Conservation (phyloP, 2,888 invertebrate genomes). For the Chaetogeoica ovagalla region DNA sequence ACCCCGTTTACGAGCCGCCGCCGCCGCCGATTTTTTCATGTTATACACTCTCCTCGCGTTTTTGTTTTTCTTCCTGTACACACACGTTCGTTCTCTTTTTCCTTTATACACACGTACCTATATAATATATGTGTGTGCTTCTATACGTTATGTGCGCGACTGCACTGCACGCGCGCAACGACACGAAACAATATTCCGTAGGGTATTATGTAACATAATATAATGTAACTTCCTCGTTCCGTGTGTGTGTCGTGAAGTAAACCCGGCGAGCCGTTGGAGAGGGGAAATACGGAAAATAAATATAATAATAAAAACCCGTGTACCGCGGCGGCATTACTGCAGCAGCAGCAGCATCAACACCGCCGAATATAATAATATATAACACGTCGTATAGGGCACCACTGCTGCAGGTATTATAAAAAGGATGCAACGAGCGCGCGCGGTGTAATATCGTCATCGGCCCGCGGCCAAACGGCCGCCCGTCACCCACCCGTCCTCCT, state of each 20-base stretch:
- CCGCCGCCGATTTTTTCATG: background rate
- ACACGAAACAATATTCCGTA: background rate
- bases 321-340: too few species aligned
- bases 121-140: too few species aligned
- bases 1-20: background rate
- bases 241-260: background rate
- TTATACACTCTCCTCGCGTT: background rate
- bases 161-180: background rate
- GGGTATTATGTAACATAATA: constrained; percentile 46
- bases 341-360: too few species aligned
- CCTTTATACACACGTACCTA: background rate
- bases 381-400: background rate
- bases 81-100: background rate
- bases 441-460: constrained; percentile 13
- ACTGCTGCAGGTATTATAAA: background rate
- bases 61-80: background rate
- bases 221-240: background rate
- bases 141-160: background rate
- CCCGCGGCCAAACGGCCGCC: constrained; percentile 42
- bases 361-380: too few species aligned
- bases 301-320: background rate
- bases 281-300: background rate
- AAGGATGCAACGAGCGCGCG: background rate
- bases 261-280: background rate
- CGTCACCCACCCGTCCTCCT: background rate